Evolutionary conservation across 2,888 invertebrate species (phyloP), one percentile per base, ranked within the genome.

Genomic region (Aspidapion aeneum): DNA sequence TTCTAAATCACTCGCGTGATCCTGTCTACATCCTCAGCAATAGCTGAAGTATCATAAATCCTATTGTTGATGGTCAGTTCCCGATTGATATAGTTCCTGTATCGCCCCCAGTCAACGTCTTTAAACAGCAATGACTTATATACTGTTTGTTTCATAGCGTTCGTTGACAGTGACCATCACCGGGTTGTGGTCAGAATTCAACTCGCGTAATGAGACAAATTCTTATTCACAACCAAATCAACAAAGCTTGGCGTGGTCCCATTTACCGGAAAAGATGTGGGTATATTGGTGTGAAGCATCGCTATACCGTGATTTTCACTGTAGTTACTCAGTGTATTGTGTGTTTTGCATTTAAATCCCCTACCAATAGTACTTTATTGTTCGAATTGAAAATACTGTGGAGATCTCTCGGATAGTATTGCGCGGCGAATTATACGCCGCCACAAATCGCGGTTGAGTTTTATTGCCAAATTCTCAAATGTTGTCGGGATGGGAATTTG

Each of bases 151-250:
- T 16, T 55, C 55, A 16, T n/a, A n/a, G n/a, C n/a, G n/a, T n/a
- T n/a, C n/a, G n/a, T n/a, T n/a, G n/a, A n/a, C n/a, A n/a, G n/a
- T n/a, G n/a, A n/a, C n/a, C n/a, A n/a, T n/a, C n/a, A n/a, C n/a
- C n/a, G n/a, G n/a, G n/a, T n/a, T n/a, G n/a, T n/a, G n/a, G n/a
- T n/a, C n/a, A n/a, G n/a, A n/a, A n/a, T n/a, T n/a, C n/a, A n/a
- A n/a, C n/a, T 55, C n/a, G 16, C n/a, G 49, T n/a, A 18, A 17
- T 16, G 3, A 18, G 48, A n/a, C 1, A 35, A 20, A 18, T 61
- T 57, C 49, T 61, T 61, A 12, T 60, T 57, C 16, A 61, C 21
- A 19, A 61, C 12, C 2, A 61, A 18, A 57, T 61, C 57, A n/a
- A 61, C 49, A 2, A 19, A 60, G 18, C 19, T 57, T 2, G 61